Conservation (phyloP, 2,888 invertebrate species). For the Eilema sororculum region DNA sequence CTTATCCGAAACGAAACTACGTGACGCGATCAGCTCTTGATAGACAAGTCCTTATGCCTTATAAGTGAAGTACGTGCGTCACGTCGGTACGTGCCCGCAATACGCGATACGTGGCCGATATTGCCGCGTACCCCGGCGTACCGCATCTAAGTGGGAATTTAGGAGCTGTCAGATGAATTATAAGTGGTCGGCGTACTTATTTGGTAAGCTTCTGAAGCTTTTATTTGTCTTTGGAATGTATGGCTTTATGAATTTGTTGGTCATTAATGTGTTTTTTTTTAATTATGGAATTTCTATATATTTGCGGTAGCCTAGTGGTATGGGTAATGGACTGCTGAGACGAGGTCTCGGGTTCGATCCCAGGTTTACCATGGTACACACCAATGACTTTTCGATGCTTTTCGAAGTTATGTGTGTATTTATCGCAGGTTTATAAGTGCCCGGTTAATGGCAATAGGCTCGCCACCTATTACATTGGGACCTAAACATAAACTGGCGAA, state of each 20-base stretch:
- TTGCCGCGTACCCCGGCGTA: conserved; percentile 42
- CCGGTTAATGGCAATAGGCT: no score
- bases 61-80: conserved; percentile 44
- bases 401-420: no score
- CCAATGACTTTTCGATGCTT: no score
- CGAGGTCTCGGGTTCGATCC: no score
- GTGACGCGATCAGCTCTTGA: conserved; percentile 28
- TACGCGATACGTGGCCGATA: conserved; percentile 47
- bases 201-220: neutral
- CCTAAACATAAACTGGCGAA: no score
- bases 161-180: conserved; percentile 36
- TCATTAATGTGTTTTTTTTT: no score
- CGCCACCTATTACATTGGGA: no score
- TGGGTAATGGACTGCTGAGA: no score
- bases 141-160: conserved; percentile 30
- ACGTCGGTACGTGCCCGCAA: conserved; percentile 39
- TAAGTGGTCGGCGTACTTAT: conserved; percentile 35
- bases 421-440: no score
- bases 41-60: conserved; percentile 37
- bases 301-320: no score
- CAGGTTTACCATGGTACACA: no score
- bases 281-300: no score
- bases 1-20: conserved; percentile 8
- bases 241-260: neutral
- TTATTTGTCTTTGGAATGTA: neutral